Conservation (phyloP, 92 coral and sea anemone genomes). For the Virgularia gustaviana region DNA sequence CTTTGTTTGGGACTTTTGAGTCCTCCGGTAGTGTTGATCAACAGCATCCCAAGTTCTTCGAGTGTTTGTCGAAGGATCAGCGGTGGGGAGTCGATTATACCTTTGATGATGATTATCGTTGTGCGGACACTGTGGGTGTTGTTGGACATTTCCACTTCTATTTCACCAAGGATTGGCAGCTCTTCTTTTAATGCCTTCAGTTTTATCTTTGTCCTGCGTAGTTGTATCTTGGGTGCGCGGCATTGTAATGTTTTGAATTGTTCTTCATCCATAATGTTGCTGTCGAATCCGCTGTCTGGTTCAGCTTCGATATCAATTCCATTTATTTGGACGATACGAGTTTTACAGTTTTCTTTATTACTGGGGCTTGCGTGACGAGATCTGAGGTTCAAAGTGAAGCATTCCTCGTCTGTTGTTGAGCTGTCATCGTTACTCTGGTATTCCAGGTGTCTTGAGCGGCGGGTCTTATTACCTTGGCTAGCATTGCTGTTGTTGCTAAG, state of each 20-base stretch:
- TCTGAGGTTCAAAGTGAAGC: conserved; percentile 43
- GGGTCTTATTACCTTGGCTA: background rate
- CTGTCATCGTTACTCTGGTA: conserved; percentile 40
- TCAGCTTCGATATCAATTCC: conserved; percentile 39
- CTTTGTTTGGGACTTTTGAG: conserved; percentile 51
- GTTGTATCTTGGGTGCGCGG: conserved; percentile 46
- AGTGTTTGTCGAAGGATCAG: conserved; percentile 53
- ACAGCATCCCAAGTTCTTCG: conserved; percentile 56
- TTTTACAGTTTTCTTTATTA: conserved; percentile 21
- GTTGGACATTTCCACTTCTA: conserved; percentile 43
- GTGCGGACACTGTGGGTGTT: conserved; percentile 42
- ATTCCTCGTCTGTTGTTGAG: conserved; percentile 45
- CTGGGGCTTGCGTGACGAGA: conserved; percentile 39
- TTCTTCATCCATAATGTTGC: conserved; percentile 56
- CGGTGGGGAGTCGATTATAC: conserved; percentile 64
- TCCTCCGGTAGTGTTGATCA: conserved; percentile 55
- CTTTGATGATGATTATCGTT: conserved; percentile 43
- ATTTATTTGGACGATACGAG: conserved; percentile 45
- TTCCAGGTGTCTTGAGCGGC: conserved; percentile 34
- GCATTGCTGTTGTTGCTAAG: too few species aligned
- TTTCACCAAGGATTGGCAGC: conserved; percentile 56
- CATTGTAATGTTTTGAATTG: too few species aligned
- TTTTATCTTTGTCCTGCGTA: conserved; percentile 41
- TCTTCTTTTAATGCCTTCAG: conserved; percentile 53
- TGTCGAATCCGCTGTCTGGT: conserved; percentile 58